These are phyloP conservation scores for Dromiciops gliroides DNA, from an alignment of 2,113 vertebrate species.

Conservation along the genomic window DNA sequence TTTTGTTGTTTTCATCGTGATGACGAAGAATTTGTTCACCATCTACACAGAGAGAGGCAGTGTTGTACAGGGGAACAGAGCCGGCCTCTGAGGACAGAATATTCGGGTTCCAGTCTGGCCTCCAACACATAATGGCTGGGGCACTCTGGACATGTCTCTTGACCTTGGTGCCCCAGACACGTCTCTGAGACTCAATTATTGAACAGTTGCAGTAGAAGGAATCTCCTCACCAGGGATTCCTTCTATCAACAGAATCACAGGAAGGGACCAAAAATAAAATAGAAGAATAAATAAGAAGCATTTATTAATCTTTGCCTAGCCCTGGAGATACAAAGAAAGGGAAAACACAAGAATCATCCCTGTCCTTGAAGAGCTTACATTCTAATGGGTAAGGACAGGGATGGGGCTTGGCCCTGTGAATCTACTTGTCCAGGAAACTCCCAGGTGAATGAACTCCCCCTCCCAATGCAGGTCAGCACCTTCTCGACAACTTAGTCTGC, in stretches of 20 bases:
- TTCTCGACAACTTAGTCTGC: background rate
- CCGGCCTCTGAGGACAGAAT: too few relatives aligned
- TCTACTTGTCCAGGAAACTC: too few relatives aligned
- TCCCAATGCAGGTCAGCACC: background rate
- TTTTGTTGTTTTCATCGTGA: background rate
- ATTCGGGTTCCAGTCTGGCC: background rate
- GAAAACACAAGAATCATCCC: background rate
- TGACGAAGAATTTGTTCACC: background rate
- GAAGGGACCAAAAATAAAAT: too few relatives aligned
- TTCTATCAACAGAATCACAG: too few relatives aligned
- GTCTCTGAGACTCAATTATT: background rate
- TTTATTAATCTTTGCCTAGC: background rate
- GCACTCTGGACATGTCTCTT: background rate
- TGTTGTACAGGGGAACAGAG: background rate
- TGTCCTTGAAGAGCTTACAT: background rate
- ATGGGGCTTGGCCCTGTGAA: too few relatives aligned
- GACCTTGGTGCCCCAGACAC: background rate
- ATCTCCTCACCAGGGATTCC: too few relatives aligned
- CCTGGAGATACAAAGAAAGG: too few relatives aligned
- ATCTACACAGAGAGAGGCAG: background rate
- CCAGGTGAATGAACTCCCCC: too few relatives aligned
- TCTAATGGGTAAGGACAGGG: background rate
- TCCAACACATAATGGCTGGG: too few relatives aligned
- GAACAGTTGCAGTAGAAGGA: too few relatives aligned
- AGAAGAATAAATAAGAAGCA: too few relatives aligned